Percentiles rank a stretch among this genome's conserved stretches.
Evolutionary conservation across 92 coral and sea anemone genomes (phyloP).

Genomic region (Epizoanthus stellaris): DNA sequence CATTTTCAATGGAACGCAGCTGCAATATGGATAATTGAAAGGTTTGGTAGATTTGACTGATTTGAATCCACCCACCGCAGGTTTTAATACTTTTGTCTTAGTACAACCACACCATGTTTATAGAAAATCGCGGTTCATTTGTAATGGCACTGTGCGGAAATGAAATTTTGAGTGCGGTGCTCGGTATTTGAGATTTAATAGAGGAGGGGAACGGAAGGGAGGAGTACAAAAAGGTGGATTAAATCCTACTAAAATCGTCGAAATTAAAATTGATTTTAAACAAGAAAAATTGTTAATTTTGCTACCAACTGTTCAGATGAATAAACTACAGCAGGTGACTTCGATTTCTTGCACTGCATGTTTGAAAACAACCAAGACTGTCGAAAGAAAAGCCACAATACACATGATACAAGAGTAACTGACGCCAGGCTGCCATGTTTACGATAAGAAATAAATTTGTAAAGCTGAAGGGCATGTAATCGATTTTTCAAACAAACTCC

Average conservation of each 20-base stretch:
- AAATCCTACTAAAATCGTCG: not conserved
- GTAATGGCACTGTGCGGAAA: no score
- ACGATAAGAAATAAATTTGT: no score
- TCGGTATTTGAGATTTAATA: no score
- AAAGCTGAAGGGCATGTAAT: no score
- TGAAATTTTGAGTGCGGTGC: no score
- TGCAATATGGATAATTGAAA: not conserved
- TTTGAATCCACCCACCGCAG: constrained; percentile 1
- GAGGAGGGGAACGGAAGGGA: no score
- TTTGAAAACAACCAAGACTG: no score
- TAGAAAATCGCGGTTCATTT: not conserved
- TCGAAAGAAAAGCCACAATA: no score
- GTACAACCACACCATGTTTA: not conserved
- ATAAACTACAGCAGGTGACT: constrained; percentile 7
- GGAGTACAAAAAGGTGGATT: no score
- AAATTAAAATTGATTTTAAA: not conserved
- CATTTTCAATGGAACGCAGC: constrained; percentile 13
- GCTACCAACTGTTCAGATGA: not conserved
- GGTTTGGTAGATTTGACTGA: constrained; percentile 4
- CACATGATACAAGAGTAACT: constrained; percentile 4
- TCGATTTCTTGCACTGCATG: not conserved
- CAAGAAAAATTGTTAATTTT: not conserved
- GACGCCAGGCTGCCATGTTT: not conserved
- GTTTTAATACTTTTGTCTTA: not conserved
- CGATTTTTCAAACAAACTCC: not conserved